A percentile compares a stretch with the other conserved stretches of the same genome.
These are phyloP conservation scores for Tupaia tana DNA, from an alignment of 2,113 vertebrate species.

Conservation along the genomic window DNA sequence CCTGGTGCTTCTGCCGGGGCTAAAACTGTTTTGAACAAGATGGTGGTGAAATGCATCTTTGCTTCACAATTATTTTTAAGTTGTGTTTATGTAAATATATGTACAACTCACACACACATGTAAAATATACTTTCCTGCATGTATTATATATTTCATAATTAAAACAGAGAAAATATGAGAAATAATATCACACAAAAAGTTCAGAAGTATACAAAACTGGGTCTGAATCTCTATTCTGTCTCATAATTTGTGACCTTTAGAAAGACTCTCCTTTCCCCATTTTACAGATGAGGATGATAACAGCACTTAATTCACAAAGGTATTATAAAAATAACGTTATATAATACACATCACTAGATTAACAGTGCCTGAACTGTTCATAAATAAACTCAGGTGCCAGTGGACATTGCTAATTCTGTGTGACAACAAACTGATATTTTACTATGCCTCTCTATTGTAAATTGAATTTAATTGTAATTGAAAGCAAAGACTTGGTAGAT, in stretches of 20 bases:
- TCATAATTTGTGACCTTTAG: neutral
- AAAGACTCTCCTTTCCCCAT: neutral
- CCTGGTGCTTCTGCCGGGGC: neutral
- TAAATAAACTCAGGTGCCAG: neutral
- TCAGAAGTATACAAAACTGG: neutral
- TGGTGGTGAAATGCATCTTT: neutral
- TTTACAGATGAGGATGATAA: neutral
- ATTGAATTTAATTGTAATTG: slow-evolving; percentile 44
- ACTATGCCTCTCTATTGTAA: neutral
- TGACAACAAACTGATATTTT: neutral
- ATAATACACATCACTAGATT: neutral
- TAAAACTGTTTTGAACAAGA: neutral
- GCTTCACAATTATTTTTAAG: neutral
- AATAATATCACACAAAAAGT: neutral
- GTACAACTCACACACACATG: neutral
- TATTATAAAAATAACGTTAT: neutral
- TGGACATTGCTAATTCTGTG: neutral
- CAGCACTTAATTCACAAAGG: neutral
- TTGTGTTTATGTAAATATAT: neutral
- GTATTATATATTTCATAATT: neutral
- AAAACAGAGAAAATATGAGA: neutral
- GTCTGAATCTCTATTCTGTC: neutral
- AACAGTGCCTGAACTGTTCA: neutral
- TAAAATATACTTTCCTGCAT: neutral
- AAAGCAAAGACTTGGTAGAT: slow-evolving; percentile 25